phyloP scores from a whole-genome alignment of 2,888 invertebrate species.

The Epiblema foenella region DNA sequence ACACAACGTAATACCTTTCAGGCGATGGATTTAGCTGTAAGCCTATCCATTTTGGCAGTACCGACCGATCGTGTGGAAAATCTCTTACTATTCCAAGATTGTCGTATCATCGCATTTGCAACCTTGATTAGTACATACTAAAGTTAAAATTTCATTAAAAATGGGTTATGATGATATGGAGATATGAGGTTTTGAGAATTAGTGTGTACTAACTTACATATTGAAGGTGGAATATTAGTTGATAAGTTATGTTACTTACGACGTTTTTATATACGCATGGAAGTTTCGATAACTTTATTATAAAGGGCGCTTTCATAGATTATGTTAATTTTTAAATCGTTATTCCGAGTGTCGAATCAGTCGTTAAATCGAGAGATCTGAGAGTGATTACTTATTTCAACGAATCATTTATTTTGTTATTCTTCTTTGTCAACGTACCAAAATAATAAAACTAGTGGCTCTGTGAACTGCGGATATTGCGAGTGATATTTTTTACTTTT shows the following conservation, averaged over 20 bases:
- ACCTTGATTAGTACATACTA: not conserved
- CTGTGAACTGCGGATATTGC: too few relatives aligned
- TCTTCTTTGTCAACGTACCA: too few relatives aligned
- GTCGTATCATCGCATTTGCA: not conserved
- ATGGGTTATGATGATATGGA: too few relatives aligned
- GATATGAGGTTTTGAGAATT: slow-evolving; percentile 1
- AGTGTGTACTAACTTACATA: too few relatives aligned
- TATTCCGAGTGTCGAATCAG: slow-evolving; percentile 24
- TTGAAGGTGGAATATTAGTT: not conserved
- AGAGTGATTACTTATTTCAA: slow-evolving; percentile 22
- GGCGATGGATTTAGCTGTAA: slow-evolving; percentile 12
- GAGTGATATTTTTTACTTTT: too few relatives aligned
- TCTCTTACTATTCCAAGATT: slow-evolving; percentile 18
- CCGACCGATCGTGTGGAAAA: slow-evolving; percentile 36
- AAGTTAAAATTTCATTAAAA: not conserved
- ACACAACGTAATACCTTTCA: slow-evolving; percentile 2
- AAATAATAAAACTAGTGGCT: too few relatives aligned
- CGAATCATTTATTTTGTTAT: not conserved
- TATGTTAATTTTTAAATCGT: slow-evolving; percentile 31
- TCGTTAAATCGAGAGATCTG: slow-evolving; percentile 16
- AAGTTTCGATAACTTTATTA: slow-evolving; percentile 38
- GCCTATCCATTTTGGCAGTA: slow-evolving; percentile 31
- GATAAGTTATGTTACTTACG: not conserved
- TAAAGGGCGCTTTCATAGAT: slow-evolving; percentile 34
- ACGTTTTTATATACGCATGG: not conserved